Conservation (phyloP, 2,113 vertebrate species). For the Mobula hypostoma region DNA sequence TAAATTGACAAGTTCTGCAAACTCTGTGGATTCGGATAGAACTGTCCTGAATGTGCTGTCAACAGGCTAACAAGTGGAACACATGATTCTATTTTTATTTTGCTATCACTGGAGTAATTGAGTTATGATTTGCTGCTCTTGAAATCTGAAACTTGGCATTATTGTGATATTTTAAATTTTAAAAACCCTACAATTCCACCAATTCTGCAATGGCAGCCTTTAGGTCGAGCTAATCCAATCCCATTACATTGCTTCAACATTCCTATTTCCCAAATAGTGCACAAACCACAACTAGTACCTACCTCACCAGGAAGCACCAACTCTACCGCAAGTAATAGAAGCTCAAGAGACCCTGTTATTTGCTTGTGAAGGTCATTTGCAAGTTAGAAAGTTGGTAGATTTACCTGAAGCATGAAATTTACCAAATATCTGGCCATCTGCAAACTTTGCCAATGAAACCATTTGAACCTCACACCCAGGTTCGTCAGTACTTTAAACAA, state of each 20-base stretch:
- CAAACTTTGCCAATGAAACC: not conserved
- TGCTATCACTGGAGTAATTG: too few species aligned
- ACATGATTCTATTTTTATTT: too few species aligned
- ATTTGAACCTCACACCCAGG: not conserved
- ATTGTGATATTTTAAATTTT: too few species aligned
- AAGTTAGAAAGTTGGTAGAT: not conserved
- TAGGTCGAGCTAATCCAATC: not conserved
- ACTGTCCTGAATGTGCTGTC: too few species aligned
- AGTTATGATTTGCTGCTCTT: too few species aligned
- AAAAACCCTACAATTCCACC: too few species aligned
- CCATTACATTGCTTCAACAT: not conserved
- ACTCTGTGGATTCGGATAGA: too few species aligned
- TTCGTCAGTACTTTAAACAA: too few species aligned
- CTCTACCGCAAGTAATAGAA: not conserved
- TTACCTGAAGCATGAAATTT: not conserved
- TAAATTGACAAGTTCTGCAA: too few species aligned
- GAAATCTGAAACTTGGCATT: too few species aligned
- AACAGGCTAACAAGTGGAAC: too few species aligned
- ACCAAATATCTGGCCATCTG: not conserved
- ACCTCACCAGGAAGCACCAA: not conserved
- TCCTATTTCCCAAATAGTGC: not conserved
- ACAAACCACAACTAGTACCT: not conserved
- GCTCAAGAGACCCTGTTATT: not conserved
- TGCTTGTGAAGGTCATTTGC: not conserved
- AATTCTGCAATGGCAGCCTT: too few species aligned